Percentiles rank a stretch among this genome's conserved stretches.
Conservation (phyloP, 2,113 vertebrate species). For the Catharus bicknelli region DNA sequence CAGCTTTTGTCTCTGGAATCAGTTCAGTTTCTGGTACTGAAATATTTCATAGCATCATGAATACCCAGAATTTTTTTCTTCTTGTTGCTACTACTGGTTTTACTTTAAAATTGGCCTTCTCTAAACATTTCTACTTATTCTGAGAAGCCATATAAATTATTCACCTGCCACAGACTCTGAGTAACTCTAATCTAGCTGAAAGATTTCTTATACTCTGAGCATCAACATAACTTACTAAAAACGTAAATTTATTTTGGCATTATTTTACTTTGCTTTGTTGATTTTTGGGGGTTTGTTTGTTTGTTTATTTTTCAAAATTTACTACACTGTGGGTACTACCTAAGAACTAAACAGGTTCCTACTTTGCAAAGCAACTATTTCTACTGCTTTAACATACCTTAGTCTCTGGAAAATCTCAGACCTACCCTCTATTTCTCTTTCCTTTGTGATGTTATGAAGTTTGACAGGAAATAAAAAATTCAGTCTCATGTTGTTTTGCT, state of each 20-base stretch:
- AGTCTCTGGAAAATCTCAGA: constrained; percentile 4
- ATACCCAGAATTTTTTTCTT: background rate
- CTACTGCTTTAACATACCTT: background rate
- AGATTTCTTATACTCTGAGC: background rate
- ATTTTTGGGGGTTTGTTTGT: rapidly evolving
- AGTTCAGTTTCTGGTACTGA: background rate
- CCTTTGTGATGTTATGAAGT: constrained; percentile 17
- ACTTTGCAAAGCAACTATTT: background rate
- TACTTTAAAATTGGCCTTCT: background rate
- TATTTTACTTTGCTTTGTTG: background rate
- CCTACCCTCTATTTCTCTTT: background rate
- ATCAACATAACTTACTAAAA: background rate
- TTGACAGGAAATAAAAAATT: constrained; percentile 50
- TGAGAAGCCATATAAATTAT: background rate
- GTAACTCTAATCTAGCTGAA: background rate
- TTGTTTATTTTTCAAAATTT: background rate
- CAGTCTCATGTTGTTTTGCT: constrained; percentile 33
- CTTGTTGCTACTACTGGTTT: background rate
- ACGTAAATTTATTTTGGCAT: background rate
- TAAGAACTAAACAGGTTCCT: background rate
- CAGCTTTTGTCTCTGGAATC: background rate
- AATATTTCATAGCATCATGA: background rate
- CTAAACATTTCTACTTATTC: background rate
- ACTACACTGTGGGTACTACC: background rate
- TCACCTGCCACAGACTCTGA: background rate